Percentiles rank a stretch among this genome's conserved stretches.
Evolutionary conservation across 1,140 invertebrate species (phyloP).

Genomic region (Neuroterus valhalla): DNA sequence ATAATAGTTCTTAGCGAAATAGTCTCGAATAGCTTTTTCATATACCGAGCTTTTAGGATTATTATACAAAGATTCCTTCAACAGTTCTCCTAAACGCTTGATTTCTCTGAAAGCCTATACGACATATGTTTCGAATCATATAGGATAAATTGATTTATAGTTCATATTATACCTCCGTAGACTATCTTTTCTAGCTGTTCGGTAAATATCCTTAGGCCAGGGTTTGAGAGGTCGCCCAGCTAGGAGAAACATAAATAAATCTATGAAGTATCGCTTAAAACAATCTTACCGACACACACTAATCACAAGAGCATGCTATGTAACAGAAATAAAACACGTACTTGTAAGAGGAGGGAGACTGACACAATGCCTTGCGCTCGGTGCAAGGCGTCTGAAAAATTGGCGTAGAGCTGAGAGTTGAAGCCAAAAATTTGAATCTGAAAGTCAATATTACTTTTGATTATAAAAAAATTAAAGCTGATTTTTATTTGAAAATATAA

Average conservation of each 20-base stretch:
- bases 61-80: no score
- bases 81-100: no score
- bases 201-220: slow-evolving; percentile 89
- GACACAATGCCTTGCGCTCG: slow-evolving; percentile 92
- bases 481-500: no score
- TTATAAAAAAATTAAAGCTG: no score
- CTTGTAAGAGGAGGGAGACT: slow-evolving; percentile 91
- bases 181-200: slow-evolving; percentile 91
- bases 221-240: slow-evolving; percentile 90
- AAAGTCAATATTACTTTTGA: slow-evolving; percentile 68
- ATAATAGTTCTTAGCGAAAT: no score
- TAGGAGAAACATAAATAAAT: slow-evolving; percentile 75
- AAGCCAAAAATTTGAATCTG: slow-evolving; percentile 96
- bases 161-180: slow-evolving; percentile 84
- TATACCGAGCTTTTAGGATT: no score
- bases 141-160: background rate
- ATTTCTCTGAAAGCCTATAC: no score
- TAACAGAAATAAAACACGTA: slow-evolving; percentile 73
- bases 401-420: slow-evolving; percentile 94
- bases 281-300: slow-evolving; percentile 52
- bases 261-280: slow-evolving; percentile 54
- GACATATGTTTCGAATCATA: no score
- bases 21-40: no score
- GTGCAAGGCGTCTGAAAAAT: slow-evolving; percentile 91
- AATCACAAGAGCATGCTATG: slow-evolving; percentile 46